Conservation (phyloP, 2,113 vertebrate genomes). For the Nicator chloris region DNA sequence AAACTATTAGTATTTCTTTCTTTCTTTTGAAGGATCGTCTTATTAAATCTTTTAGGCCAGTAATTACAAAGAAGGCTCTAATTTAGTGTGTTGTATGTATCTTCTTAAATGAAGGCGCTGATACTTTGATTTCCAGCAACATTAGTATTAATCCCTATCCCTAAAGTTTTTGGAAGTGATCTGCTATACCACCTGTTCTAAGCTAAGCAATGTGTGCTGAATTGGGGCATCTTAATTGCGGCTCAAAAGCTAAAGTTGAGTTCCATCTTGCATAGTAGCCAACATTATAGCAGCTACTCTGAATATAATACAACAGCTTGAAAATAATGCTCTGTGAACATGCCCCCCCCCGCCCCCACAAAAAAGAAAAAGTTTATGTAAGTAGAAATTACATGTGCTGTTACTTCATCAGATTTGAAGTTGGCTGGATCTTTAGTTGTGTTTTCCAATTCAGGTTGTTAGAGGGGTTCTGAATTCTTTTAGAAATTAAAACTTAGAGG, state of each 20-base stretch:
- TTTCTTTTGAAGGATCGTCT: background rate
- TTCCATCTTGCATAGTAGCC: background rate
- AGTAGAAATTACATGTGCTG: background rate
- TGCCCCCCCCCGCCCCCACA: accelerated
- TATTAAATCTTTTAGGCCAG: background rate
- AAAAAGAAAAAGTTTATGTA: background rate
- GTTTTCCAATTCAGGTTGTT: background rate
- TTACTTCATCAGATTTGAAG: background rate
- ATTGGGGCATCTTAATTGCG: background rate
- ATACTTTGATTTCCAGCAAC: background rate
- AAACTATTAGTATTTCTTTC: background rate
- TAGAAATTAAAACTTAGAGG: background rate
- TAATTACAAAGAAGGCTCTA: background rate
- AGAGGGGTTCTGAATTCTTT: background rate
- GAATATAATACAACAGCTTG: background rate
- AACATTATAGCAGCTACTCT: background rate
- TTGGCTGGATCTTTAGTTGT: background rate
- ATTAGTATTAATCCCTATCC: background rate
- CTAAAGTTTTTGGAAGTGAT: background rate
- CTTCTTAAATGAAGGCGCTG: background rate
- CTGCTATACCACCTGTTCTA: background rate
- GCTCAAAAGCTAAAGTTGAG: background rate
- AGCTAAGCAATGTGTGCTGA: background rate
- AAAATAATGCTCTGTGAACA: background rate
- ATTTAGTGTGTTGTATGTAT: background rate